These are phyloP conservation scores for Gambelia wislizenii DNA, from an alignment of 2,797 vertebrate species.

Conservation along the genomic window DNA sequence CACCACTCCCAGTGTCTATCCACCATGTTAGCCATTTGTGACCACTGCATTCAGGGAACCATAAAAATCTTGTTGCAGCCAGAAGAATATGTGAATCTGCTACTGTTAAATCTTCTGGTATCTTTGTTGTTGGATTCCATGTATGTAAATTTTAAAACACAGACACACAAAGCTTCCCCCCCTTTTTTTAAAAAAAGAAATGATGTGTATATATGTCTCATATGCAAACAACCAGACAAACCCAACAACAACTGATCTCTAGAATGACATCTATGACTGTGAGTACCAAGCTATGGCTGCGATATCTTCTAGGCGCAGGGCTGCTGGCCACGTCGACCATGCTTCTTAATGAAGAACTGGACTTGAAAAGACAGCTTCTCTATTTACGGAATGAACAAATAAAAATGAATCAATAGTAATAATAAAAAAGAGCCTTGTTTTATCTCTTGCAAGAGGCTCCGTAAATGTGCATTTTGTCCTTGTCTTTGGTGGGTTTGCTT, in stretches of 20 bases:
- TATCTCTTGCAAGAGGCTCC: background rate
- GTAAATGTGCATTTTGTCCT: too few relatives aligned
- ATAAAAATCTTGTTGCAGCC: background rate
- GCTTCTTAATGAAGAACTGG: conserved; percentile 82
- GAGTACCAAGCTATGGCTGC: conserved; percentile 39
- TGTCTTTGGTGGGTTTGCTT: too few relatives aligned
- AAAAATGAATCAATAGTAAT: too few relatives aligned
- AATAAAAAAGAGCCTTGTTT: conserved; percentile 68
- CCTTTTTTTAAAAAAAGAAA: conserved; percentile 24
- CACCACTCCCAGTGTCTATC: too few relatives aligned
- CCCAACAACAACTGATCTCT: background rate
- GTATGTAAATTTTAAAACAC: conserved; percentile 50
- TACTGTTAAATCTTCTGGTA: background rate
- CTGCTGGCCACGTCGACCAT: conserved; percentile 80
- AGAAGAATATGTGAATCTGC: background rate
- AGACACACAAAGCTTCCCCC: background rate
- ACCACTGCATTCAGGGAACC: background rate
- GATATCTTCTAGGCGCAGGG: conserved; percentile 72
- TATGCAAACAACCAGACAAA: background rate
- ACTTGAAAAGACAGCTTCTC: conserved; percentile 81
- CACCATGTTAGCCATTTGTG: background rate
- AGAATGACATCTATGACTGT: background rate
- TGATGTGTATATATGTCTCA: background rate
- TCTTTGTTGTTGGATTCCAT: conserved; percentile 9
- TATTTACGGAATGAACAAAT: conserved; percentile 88